Conservation (phyloP, 64 coral and sea anemone genomes). For the Porites lutea region DNA sequence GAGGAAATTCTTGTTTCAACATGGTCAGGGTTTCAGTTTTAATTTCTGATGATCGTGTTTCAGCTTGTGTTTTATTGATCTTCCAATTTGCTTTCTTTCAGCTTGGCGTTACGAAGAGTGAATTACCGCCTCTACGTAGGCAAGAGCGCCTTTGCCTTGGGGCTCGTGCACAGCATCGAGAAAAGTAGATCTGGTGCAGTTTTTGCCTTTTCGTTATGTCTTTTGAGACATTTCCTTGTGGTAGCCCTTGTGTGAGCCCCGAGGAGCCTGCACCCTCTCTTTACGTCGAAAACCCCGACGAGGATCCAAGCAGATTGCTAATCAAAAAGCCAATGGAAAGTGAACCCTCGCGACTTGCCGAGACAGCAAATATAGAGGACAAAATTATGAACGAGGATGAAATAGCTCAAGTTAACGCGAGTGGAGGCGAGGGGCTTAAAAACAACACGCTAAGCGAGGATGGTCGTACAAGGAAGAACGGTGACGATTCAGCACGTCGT, state of each 20-base stretch:
- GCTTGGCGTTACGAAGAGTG: conserved; percentile 20
- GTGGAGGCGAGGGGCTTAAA: conserved; percentile 58
- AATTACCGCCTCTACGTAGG: conserved; percentile 2
- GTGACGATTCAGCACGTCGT: conserved; percentile 34
- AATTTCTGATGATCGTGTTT: background rate
- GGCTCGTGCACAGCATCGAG: background rate
- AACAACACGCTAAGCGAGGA: conserved; percentile 17
- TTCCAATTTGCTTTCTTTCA: conserved; percentile 33
- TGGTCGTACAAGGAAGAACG: conserved; percentile 35
- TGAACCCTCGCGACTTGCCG: conserved; percentile 79
- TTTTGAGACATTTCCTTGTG: conserved; percentile 94
- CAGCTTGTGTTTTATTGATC: conserved; percentile 50
- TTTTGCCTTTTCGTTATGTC: conserved; percentile 61
- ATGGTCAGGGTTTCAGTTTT: conserved; percentile 16
- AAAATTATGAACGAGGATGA: conserved; percentile 96
- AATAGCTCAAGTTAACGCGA: conserved; percentile 82
- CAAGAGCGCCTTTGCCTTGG: background rate
- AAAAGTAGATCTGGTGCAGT: background rate
- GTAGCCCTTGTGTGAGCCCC: conserved; percentile 86
- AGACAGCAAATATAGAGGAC: conserved; percentile 94
- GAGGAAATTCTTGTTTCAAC: background rate
- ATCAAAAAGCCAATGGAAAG: conserved; percentile 80
- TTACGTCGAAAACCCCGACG: conserved; percentile 73
- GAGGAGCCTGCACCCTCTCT: conserved; percentile 93
- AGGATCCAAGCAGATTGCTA: conserved; percentile 61